Base-by-base conservation (phyloP, 2,797 vertebrate genomes). In the Hipposideros larvatus region DNA sequence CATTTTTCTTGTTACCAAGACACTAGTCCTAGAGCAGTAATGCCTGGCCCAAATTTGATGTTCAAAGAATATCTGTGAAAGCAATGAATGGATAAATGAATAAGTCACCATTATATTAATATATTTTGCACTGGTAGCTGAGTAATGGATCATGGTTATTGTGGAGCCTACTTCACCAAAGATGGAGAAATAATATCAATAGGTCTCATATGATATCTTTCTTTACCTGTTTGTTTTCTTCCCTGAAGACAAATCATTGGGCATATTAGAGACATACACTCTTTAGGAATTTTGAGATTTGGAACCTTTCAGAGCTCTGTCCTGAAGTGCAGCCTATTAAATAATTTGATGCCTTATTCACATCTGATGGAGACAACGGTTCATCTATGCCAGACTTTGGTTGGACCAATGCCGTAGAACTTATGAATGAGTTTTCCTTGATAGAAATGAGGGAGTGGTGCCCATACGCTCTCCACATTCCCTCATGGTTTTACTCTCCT, bases 1-100 rank as follows among this genome's bases (percentile, higher is more conserved):
- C 19, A 74, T 78, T 86, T 91, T 91, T 18, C 34, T 91, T 93
- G 28, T 85, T 91, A 95, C 19, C 26, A 74, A 78, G 34, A 55
- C 21, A 61, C 26, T 70, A 28, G 14, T 53, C 18, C 46, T 79
- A 41, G 22, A 78, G 31, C 21, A 94, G 4, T n/a, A 34, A 2
- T 21, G 6, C 41, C 53, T 86, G 31, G 26, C 18, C 82, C 74
- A 91, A 83, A 82, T 26, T 61, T 82, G 31, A 73, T 77, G 18
- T 19, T 61, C 34, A 85, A 53, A 61, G 37, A 94, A 46, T 71
- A 84, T 16, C 34, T 75, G 22, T 91, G 68, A 89, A 61, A 86
- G 22, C 41, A 43, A 75, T 77, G 24, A 73, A 57, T 71, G 15
- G 46, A 16, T 61, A 8, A 79, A 59, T 74, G 7, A 71, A 13